These are phyloP conservation scores for Lates calcarifer DNA, from an alignment of 2,113 vertebrate genomes.

Conservation along the genomic window DNA sequence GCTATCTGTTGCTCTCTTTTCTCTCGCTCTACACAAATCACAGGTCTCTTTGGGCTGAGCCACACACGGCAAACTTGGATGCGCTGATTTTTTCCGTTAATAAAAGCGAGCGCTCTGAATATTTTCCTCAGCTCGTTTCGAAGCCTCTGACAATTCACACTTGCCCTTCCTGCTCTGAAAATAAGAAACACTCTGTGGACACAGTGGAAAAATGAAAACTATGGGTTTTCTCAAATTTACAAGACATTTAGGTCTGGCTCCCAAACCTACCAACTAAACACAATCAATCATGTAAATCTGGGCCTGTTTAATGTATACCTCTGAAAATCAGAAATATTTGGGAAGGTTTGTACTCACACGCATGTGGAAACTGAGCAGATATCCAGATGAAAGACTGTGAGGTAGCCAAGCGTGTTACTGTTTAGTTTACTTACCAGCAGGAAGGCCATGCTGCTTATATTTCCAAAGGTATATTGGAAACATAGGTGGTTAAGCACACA, in stretches of 20 bases:
- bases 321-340: conserved; percentile 47
- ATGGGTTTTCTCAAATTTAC: conserved; percentile 54
- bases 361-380: conserved; percentile 69
- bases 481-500: conserved; percentile 38
- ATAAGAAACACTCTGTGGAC: conserved; percentile 45
- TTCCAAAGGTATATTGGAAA: conserved; percentile 68
- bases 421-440: conserved; percentile 60
- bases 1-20: conserved; percentile 43
- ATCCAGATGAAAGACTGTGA: conserved; percentile 53
- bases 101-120: conserved; percentile 71
- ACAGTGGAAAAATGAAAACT: conserved; percentile 63
- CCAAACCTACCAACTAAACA: conserved; percentile 47
- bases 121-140: conserved; percentile 71
- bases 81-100: conserved; percentile 71
- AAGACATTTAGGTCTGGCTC: conserved; percentile 49
- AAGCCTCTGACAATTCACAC: conserved; percentile 64
- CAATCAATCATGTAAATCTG: conserved; percentile 62
- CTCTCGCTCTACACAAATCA: conserved; percentile 45
- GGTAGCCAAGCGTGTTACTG: conserved; percentile 50
- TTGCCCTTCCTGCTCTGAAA: conserved; percentile 65
- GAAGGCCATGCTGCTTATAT: conserved; percentile 51
- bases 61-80: conserved; percentile 71
- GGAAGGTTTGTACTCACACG: conserved; percentile 52
- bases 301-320: conserved; percentile 59
- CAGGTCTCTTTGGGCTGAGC: conserved; percentile 34